Conservation (phyloP, 2,888 invertebrate genomes). For the Plagodis pulveraria region DNA sequence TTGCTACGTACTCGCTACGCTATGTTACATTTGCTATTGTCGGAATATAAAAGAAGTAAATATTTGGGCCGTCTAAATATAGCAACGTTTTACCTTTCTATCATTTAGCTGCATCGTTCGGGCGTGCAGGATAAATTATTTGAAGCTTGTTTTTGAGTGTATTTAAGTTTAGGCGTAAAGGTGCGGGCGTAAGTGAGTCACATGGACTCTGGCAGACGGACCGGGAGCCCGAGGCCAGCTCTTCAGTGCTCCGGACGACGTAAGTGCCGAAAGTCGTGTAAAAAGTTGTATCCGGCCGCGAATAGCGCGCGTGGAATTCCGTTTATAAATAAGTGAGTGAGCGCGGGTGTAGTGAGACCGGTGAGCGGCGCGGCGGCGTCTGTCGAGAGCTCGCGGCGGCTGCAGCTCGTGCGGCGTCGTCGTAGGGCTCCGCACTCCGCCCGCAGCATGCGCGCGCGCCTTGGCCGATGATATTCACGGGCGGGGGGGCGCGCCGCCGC, state of each 20-base stretch:
- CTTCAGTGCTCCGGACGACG: slow-evolving; percentile 81
- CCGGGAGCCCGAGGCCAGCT: slow-evolving; percentile 62
- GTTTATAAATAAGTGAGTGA: slow-evolving; percentile 79
- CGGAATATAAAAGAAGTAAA: slow-evolving; percentile 54
- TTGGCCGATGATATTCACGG: slow-evolving; percentile 80
- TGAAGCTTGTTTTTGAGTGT: slow-evolving; percentile 57
- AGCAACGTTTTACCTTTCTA: slow-evolving; percentile 47
- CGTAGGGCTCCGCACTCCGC: slow-evolving; percentile 37
- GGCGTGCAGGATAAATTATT: slow-evolving; percentile 58
- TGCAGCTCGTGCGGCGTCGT: slow-evolving; percentile 40
- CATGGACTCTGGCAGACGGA: slow-evolving; percentile 71
- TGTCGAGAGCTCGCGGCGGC: slow-evolving; percentile 35
- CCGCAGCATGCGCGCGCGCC: slow-evolving; percentile 57
- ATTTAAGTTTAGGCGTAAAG: slow-evolving; percentile 52
- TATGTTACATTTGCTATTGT: slow-evolving; percentile 46
- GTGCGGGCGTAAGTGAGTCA: slow-evolving; percentile 64
- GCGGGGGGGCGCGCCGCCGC: slow-evolving; percentile 82
- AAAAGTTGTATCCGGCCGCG: slow-evolving; percentile 82
- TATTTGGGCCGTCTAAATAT: slow-evolving; percentile 60
- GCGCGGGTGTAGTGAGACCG: slow-evolving; percentile 42
- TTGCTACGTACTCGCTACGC: slow-evolving; percentile 27
- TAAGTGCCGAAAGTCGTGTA: slow-evolving; percentile 84
- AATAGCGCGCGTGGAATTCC: slow-evolving; percentile 78
- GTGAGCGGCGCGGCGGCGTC: slow-evolving; percentile 43
- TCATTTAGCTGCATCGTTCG: slow-evolving; percentile 58